phyloP scores from a whole-genome alignment of 2,113 vertebrate genomes.

The Cinclus mexicanus region DNA sequence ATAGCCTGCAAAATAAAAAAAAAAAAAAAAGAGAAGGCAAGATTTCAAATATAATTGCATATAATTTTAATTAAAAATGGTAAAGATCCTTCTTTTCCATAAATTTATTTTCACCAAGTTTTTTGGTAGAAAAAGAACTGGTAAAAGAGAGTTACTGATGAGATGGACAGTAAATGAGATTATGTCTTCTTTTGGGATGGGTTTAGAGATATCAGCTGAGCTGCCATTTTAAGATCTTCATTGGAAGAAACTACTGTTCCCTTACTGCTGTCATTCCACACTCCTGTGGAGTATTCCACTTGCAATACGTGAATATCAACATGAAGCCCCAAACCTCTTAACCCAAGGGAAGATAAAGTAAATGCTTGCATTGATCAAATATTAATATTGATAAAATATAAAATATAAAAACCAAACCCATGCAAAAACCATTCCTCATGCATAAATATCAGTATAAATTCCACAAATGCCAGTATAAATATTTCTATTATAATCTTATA shows the following conservation, averaged over 20 bases:
- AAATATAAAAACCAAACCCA: background rate
- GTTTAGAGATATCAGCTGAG: background rate
- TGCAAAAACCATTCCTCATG: background rate
- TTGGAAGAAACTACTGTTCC: background rate
- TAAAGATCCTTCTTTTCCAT: background rate
- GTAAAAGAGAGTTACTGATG: background rate
- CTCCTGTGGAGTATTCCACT: fast-evolving
- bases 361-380: background rate
- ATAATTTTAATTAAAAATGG: background rate
- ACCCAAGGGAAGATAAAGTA: background rate
- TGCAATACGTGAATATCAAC: background rate
- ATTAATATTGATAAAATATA: background rate
- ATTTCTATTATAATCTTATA: background rate
- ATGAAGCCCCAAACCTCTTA: background rate
- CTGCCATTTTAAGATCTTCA: background rate
- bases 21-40: background rate
- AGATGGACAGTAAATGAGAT: background rate
- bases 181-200: background rate
- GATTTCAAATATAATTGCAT: background rate
- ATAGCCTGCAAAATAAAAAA: background rate
- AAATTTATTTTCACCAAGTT: background rate
- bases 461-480: background rate
- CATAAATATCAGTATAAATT: background rate
- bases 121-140: background rate
- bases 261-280: background rate